Evolutionary conservation across 2,797 vertebrate species (phyloP).

Genomic region (Synanceia verrucosa): DNA sequence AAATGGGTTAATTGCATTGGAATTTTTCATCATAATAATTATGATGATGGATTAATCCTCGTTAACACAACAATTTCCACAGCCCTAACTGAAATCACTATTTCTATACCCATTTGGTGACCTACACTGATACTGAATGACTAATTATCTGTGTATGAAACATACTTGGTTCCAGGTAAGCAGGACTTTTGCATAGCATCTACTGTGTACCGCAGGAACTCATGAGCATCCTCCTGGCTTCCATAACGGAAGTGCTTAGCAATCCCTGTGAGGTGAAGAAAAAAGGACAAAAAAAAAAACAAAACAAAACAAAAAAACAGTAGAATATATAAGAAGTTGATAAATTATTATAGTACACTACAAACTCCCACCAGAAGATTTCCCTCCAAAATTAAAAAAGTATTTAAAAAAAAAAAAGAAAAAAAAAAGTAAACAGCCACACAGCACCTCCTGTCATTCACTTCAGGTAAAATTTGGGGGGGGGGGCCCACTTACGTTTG

Average conservation of each 20-base stretch:
- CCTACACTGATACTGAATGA: not conserved
- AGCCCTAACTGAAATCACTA: no score
- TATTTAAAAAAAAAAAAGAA: no score
- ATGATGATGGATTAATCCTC: no score
- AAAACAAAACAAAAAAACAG: slow-evolving; percentile 3
- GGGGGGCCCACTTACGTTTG: slow-evolving; percentile 93
- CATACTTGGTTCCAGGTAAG: slow-evolving; percentile 93
- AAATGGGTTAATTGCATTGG: no score
- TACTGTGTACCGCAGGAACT: slow-evolving; percentile 95
- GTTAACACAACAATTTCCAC: no score
- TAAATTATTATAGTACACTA: not conserved
- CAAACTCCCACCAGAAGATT: not conserved
- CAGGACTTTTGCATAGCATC: slow-evolving; percentile 99
- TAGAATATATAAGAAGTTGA: no score
- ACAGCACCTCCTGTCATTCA: slow-evolving; percentile 44
- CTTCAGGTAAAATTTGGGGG: slow-evolving; percentile 14
- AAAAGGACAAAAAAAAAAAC: slow-evolving; percentile 7
- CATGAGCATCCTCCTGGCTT: slow-evolving; percentile 97
- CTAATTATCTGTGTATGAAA: slow-evolving; percentile 22
- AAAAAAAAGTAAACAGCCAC: slow-evolving; percentile 42
- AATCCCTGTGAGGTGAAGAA: slow-evolving; percentile 89
- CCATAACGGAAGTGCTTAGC: slow-evolving; percentile 96
- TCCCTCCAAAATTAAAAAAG: slow-evolving; percentile 56
- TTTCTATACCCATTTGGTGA: not conserved
- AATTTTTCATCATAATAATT: no score